Conservation (phyloP, 2,797 vertebrate species). For the Manis crassicaudata region DNA sequence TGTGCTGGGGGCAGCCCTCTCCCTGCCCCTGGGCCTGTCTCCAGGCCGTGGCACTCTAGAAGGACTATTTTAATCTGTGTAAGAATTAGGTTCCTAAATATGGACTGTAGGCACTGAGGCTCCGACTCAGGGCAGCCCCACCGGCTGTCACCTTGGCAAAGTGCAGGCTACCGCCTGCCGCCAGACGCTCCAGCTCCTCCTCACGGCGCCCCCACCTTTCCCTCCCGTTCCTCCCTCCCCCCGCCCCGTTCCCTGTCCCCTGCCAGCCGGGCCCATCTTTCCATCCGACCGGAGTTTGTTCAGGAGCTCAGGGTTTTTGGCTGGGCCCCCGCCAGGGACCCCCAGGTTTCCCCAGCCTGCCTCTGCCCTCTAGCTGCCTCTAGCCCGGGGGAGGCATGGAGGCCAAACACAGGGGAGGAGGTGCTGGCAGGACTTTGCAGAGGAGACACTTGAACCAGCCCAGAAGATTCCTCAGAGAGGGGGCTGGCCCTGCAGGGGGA, state of each 20-base stretch:
- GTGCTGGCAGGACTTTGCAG: background rate
- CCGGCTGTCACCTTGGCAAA: background rate
- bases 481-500: background rate
- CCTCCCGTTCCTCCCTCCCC: too few relatives aligned
- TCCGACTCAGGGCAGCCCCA: background rate
- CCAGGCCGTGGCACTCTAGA: constrained; percentile 2
- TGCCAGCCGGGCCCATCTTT: background rate
- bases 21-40: background rate
- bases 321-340: background rate
- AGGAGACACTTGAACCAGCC: background rate
- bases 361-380: background rate
- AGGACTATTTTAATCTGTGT: constrained; percentile 42
- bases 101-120: background rate
- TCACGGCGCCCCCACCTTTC: background rate
- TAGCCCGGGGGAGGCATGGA: background rate
- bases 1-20: background rate
- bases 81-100: constrained; percentile 37
- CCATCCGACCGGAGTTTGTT: background rate
- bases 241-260: background rate
- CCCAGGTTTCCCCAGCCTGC: background rate
- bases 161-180: background rate
- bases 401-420: background rate
- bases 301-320: background rate
- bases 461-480: background rate
- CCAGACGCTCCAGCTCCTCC: background rate